Conservation (phyloP, 2,888 invertebrate genomes). For the Calliphora vomitoria region DNA sequence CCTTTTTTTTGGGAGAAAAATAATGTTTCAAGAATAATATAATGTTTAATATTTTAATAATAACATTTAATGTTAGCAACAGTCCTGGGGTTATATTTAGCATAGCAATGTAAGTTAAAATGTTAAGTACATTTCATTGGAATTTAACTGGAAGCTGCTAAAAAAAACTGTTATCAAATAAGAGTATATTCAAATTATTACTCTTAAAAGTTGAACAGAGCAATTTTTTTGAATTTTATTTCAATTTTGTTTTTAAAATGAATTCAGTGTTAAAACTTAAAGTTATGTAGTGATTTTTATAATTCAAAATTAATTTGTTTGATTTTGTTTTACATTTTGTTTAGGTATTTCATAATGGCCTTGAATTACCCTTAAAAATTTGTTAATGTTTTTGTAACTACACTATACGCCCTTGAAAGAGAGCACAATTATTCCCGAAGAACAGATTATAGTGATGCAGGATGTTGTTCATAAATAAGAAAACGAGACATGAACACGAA, state of each 20-base stretch:
- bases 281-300: neutral
- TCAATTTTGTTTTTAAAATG: neutral
- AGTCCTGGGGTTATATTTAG: neutral
- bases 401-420: slow-evolving; percentile 68
- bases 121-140: slow-evolving; percentile 20
- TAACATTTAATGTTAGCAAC: neutral
- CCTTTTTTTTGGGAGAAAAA: neutral
- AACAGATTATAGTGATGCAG: slow-evolving; percentile 26
- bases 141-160: slow-evolving; percentile 23
- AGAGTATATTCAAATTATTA: neutral
- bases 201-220: neutral
- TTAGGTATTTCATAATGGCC: slow-evolving; percentile 28
- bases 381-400: slow-evolving; percentile 21
- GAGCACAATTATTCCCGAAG: neutral
- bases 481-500: neutral
- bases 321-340: neutral
- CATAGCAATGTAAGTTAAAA: neutral
- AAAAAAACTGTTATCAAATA: neutral
- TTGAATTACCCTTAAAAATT: slow-evolving; percentile 45
- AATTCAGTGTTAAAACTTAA: neutral
- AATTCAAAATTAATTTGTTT: neutral
- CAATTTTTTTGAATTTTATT: too few species aligned
- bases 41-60: neutral
- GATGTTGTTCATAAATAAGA: neutral
- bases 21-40: neutral